Evolutionary conservation across 2,888 invertebrate genomes (phyloP).

Genomic region (Epinotia nisella): DNA sequence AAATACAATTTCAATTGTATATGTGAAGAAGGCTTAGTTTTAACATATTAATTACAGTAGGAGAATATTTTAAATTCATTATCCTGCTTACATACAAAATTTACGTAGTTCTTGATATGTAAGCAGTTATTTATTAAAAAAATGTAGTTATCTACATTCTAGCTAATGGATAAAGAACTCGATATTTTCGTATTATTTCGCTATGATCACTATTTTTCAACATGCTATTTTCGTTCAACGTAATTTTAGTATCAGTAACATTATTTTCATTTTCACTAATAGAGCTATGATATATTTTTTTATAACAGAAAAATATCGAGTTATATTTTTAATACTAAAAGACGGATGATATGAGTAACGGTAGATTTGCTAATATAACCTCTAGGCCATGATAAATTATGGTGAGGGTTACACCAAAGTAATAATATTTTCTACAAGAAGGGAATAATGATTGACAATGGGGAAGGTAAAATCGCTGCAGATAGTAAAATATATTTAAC

Average conservation of each 20-base stretch:
- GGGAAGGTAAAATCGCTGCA: slow-evolving; percentile 25
- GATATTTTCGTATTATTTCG: slow-evolving; percentile 36
- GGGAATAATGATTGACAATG: slow-evolving; percentile 1
- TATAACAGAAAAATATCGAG: slow-evolving; percentile 39
- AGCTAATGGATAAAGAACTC: slow-evolving; percentile 37
- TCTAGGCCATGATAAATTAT: slow-evolving; percentile 52
- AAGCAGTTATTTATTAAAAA: slow-evolving; percentile 36
- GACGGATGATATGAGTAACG: slow-evolving; percentile 70
- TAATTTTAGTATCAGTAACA: slow-evolving; percentile 18
- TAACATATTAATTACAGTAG: slow-evolving; percentile 44
- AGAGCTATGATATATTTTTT: slow-evolving; percentile 26
- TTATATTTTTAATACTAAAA: slow-evolving; percentile 48
- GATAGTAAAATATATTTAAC: too few relatives aligned
- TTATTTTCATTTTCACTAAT: slow-evolving; percentile 17
- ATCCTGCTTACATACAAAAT: slow-evolving; percentile 43
- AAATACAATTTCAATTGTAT: not conserved
- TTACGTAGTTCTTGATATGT: slow-evolving; percentile 43
- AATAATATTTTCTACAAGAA: slow-evolving; percentile 15
- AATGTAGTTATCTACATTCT: slow-evolving; percentile 41
- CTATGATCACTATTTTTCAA: slow-evolving; percentile 19
- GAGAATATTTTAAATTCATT: slow-evolving; percentile 43
- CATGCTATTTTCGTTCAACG: slow-evolving; percentile 1
- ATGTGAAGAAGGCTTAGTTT: slow-evolving; percentile 22
- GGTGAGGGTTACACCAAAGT: slow-evolving; percentile 20
- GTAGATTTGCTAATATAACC: slow-evolving; percentile 47